Evolutionary conservation across 2,888 invertebrate species (phyloP), one percentile per base, ranked within the genome.

Genomic region (Phymatocera aterrima): DNA sequence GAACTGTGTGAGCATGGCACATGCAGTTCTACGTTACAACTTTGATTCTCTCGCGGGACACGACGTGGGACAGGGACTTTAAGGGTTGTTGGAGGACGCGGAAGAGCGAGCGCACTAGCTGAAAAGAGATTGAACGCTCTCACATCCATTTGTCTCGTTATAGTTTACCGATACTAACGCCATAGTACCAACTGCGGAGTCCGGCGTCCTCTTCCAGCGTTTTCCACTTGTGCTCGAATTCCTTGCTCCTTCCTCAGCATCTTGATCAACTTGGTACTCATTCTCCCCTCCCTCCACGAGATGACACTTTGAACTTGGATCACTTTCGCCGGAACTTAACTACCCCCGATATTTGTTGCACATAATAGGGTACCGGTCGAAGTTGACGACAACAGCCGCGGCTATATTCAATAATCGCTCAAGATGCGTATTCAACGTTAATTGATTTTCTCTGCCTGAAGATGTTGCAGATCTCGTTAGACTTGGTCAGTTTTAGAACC

Each of bases 131-230:
- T 72, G 75, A 75, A 79, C 70, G 80, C 82, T 85, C 85, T 84
- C 84, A 86, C 85, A 87, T 86, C 87, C 87, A 87, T 88, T 88
- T 88, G 88, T 88, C 88, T 87, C 85, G 85, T 88, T 89, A 88
- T 85, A 87, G 85, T 88, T 88, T 88, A 88, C 87, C 87, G 88
- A 88, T 87, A 87, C 83, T 79, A 46, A 0, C 54, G 34, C 15
- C 21, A 18, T n/a, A 28, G 57, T 28, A 68, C 68, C 43, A 24
- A 21, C 28, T 51, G 10, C 24, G 12, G 40, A 57, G 57, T 60
- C 40, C 24, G 51, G 28, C 24, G 28, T 37, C 18, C n/a, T n/a
- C n/a, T n/a, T n/a, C n/a, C n/a, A 40, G 18, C 60, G 34, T 75
- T 24, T 46, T 46, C 21, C 75, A 54, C 75, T 60, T 60, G 57